phyloP scores from a whole-genome alignment of 35 echinoderm and acorn worm species.

The Chiridota heheva region DNA sequence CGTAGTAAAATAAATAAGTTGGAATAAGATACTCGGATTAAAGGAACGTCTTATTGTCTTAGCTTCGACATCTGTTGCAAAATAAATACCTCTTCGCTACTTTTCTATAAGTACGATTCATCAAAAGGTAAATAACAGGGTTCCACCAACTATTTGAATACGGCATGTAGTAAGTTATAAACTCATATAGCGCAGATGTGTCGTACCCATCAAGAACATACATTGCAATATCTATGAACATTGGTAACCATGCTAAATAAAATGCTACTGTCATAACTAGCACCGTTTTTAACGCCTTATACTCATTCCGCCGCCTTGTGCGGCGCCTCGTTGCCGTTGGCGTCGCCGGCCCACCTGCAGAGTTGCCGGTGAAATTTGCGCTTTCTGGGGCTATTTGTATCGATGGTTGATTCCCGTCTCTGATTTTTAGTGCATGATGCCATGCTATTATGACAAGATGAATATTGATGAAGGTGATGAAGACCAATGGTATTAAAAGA shows the following conservation, averaged over 20 bases:
- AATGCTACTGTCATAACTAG: constrained; percentile 18
- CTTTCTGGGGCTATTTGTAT: constrained; percentile 10
- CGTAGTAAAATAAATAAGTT: too few relatives aligned
- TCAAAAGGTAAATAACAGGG: constrained; percentile 31
- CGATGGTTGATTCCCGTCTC: neutral
- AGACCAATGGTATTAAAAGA: constrained; percentile 8
- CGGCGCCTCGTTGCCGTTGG: constrained; percentile 16
- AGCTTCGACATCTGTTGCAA: too few relatives aligned
- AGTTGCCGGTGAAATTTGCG: neutral
- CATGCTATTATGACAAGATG: constrained; percentile 35
- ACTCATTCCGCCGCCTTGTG: constrained; percentile 18
- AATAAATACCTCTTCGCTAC: constrained; percentile 30
- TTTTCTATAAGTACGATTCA: constrained; percentile 40
- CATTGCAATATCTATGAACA: constrained; percentile 33
- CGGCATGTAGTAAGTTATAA: constrained; percentile 43
- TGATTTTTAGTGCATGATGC: constrained; percentile 20
- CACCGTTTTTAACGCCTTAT: constrained; percentile 14
- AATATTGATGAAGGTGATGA: constrained; percentile 37
- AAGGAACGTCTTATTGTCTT: too few relatives aligned
- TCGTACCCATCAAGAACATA: constrained; percentile 4
- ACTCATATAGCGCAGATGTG: constrained; percentile 32
- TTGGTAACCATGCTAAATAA: constrained; percentile 24
- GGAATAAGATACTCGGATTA: too few relatives aligned
- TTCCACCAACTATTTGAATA: constrained; percentile 53
- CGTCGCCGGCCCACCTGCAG: constrained; percentile 11